Percentiles rank a stretch among this genome's conserved stretches.
Evolutionary conservation across 2,113 vertebrate species (phyloP).

Genomic region (Mobula hypostoma): DNA sequence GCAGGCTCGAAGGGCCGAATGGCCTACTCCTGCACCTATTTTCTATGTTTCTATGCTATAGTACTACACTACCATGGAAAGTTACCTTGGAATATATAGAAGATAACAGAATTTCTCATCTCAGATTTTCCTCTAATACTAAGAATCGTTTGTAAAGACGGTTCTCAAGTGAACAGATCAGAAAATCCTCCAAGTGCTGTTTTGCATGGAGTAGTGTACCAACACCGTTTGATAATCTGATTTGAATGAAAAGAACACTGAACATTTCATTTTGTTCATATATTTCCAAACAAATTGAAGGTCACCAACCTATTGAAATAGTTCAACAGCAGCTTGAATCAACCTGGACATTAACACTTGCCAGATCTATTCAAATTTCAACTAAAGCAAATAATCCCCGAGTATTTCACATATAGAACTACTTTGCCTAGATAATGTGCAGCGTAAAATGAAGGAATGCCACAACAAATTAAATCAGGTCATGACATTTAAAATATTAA

Average conservation of each 20-base stretch:
- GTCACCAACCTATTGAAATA: neutral
- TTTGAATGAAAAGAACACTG: neutral
- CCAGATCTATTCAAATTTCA: neutral
- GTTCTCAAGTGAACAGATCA: neutral
- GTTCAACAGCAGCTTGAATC: neutral
- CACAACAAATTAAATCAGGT: neutral
- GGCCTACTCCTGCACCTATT: too few relatives aligned
- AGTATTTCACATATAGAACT: neutral
- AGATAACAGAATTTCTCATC: neutral
- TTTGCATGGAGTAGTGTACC: neutral
- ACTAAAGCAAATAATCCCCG: neutral
- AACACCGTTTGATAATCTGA: neutral
- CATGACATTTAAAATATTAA: conserved; percentile 7
- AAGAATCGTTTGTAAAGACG: neutral
- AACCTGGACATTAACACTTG: neutral
- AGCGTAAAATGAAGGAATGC: neutral
- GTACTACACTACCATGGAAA: neutral
- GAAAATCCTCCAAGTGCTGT: neutral
- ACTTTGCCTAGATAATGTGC: neutral
- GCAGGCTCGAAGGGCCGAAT: too few relatives aligned
- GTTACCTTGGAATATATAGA: neutral
- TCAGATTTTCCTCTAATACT: neutral
- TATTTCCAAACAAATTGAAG: neutral
- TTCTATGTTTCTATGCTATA: too few relatives aligned
- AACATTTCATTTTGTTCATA: neutral